Base-by-base conservation (phyloP, 2,888 invertebrate species). In the Lasioglossum vierecki region DNA sequence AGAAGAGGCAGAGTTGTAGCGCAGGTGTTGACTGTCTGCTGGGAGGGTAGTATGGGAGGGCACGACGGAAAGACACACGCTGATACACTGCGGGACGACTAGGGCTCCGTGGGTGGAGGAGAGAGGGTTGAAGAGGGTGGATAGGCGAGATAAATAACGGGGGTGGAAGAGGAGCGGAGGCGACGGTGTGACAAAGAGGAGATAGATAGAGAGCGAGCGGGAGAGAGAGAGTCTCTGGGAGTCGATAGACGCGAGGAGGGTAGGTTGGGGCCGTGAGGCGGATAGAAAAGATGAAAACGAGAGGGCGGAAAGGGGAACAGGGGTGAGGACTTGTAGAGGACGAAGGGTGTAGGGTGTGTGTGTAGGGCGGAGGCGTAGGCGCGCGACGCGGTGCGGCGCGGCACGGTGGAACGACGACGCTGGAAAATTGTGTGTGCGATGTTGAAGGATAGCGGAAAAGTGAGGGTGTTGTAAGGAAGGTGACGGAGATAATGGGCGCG, bases 141-240 rank as follows among this genome's bases (percentile, higher is more conserved):
- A 78, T 75, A 82, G 86, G 86, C 76, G 86, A 85, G 86, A 87
- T 87, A 87, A 87, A 87, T 87, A 87, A 87, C 80, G 73, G 57
- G 35, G 26, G 66, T 15, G 49, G 60, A 63, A 22, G 44, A 39
- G 68, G 46, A 73, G 15, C 22, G 57, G 35, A 35, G 44, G 68
- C 39, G 68, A 77, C 49, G 35, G 79, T 60, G 72, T 73, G 81
- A 85, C 72, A 85, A 70, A 82, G 72, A 80, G 60, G 15, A 63
- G 26, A 63, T 26, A 60, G 57, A 44, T 4, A 60, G 26, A 11
- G 26, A 57, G 57, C n/a, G 57, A 8, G 53, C 8, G n/a, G 11
- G 57, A 57, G 30, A 63, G 30, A 30, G 18, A 30, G 53, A 68
- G 72, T 70, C 81, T 46, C 73, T 46, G 30, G 74, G 74, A 84